Base-by-base conservation (phyloP, 1,140 invertebrate species). In the Heliconius eleuchia region DNA sequence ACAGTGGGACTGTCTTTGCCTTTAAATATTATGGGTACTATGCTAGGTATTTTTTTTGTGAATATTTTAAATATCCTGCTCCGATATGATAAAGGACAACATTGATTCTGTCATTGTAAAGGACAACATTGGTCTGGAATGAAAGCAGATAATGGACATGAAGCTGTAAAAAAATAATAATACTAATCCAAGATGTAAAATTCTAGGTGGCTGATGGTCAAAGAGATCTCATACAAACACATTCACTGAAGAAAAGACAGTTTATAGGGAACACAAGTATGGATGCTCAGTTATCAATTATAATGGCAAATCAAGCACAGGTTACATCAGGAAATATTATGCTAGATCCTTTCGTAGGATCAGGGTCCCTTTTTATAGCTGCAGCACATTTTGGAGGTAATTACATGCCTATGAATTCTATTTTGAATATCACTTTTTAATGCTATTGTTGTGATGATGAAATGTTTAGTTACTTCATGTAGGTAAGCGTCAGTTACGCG, bases 201-300 rank as follows among this genome's bases (percentile, higher is more conserved):
- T 23, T 66, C 23, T 66, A 98, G 98, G 92, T 98, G 88, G 95
- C 96, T 50, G 96, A 97, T 94, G 98, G 98, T 3, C 97, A 98
- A 90, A 95, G 98, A 79, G 96, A 97, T 82, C 93, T 97, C 34
- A 97, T 99, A 52, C 95, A 96, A 81, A 95, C 97, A 78, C 96
- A 98, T 72, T 98, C 98, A 1, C 89, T 99, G 37, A 99, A 99
- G 94, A 97, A 96, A 42, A 95, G 99, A 30, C 98, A 98, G 95
- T 99, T 99, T 91, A 99, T 99, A 88, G 98, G 98, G 8, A 99
- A 99, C 89, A 99, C 99, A 0, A 98, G 97, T 86, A 99, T 99
- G 99, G 99, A 99, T 93, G 97, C 99, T 0, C 97, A 98, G 83
- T 95, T 99, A 1, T 97, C 98, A 5, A 92, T 99, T 27, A 94